Percentiles rank a stretch among this genome's conserved stretches.
phyloP scores from a whole-genome alignment of 2,113 vertebrate species.

The Cricetomys ansorgei region DNA sequence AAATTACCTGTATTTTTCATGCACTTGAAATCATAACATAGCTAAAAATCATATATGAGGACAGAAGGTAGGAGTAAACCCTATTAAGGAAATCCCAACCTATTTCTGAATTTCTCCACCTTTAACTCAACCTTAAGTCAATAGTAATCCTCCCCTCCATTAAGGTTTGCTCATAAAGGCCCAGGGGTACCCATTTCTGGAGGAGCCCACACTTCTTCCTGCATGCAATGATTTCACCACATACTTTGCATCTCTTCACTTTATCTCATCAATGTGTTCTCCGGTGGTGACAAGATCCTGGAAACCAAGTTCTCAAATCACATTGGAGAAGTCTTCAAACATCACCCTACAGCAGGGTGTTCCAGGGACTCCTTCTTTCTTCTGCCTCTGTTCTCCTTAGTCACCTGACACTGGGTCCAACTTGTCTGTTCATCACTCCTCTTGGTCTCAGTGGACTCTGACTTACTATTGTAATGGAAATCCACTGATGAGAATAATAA shows the following conservation, averaged over 20 bases:
- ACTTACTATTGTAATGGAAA: slow-evolving; percentile 26
- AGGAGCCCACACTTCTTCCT: neutral
- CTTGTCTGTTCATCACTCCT: neutral
- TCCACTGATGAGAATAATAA: slow-evolving; percentile 1
- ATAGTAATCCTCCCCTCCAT: neutral
- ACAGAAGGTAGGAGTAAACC: too few relatives aligned
- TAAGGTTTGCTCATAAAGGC: neutral
- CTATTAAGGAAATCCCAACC: neutral
- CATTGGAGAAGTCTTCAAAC: neutral
- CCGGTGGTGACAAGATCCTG: neutral
- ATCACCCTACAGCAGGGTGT: neutral
- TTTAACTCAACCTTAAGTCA: neutral
- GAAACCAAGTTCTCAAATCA: too few relatives aligned
- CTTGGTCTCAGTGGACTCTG: neutral
- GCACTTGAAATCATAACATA: neutral
- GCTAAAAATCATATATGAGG: neutral
- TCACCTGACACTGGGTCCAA: neutral
- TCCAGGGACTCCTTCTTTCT: neutral
- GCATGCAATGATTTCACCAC: neutral
- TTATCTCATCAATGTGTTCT: neutral
- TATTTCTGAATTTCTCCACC: neutral
- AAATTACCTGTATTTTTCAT: neutral
- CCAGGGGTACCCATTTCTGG: too few relatives aligned
- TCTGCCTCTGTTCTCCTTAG: neutral
- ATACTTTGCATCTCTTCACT: neutral